phyloP scores from a whole-genome alignment of 35 echinoderm and acorn worm species.

The Anneissia japonica region DNA sequence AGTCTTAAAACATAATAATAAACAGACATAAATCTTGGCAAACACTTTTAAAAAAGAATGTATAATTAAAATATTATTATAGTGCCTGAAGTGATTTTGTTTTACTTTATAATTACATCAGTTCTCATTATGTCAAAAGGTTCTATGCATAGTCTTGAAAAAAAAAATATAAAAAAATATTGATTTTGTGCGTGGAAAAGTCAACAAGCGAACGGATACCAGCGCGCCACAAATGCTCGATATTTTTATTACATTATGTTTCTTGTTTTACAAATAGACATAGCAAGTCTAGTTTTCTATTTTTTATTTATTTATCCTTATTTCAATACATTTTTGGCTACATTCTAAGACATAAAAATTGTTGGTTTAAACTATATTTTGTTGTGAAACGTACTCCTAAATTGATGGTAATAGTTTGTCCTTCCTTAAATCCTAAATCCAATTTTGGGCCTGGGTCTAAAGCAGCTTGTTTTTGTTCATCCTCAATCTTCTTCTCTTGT shows the following conservation, averaged over 20 bases:
- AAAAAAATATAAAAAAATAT: too few relatives aligned
- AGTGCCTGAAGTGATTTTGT: too few relatives aligned
- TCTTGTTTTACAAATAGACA: background rate
- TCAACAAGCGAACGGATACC: background rate
- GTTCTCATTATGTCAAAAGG: too few relatives aligned
- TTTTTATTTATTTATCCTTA: background rate
- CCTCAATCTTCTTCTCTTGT: slow-evolving; percentile 69
- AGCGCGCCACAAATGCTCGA: background rate
- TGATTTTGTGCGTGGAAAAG: too few relatives aligned
- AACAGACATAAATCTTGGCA: too few relatives aligned
- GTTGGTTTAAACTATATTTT: background rate
- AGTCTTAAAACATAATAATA: too few relatives aligned
- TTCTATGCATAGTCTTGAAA: too few relatives aligned
- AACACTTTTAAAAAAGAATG: too few relatives aligned
- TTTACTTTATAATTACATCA: too few relatives aligned
- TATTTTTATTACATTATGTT: background rate
- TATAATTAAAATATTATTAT: too few relatives aligned
- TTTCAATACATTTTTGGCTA: background rate
- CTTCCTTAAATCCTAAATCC: slow-evolving; percentile 87
- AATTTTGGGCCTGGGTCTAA: slow-evolving; percentile 79
- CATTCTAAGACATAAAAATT: background rate
- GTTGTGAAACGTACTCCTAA: slow-evolving; percentile 61
- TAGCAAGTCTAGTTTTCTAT: background rate
- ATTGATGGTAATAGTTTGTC: slow-evolving; percentile 96
- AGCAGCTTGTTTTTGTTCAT: slow-evolving; percentile 48